Percentiles rank a stretch among this genome's conserved stretches.
phyloP scores from a whole-genome alignment of 2,797 vertebrate species.

The Staurois parvus region DNA sequence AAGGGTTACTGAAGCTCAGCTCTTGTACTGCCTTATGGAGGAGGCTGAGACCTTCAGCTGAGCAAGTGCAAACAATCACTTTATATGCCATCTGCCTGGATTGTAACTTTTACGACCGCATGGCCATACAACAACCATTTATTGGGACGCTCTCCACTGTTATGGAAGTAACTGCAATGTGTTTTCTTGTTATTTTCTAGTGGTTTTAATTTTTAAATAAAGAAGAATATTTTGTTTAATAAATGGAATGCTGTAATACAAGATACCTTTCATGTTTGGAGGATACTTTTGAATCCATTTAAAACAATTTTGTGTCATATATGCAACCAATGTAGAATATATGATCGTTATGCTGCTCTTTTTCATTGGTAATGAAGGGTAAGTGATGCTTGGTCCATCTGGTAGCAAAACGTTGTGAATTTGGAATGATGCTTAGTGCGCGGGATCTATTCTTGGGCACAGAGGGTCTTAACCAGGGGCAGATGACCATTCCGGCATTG shows the following conservation, averaged over 20 bases:
- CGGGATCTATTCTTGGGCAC: too few species aligned
- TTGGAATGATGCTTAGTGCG: too few species aligned
- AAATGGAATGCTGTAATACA: background rate
- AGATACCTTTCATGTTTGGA: background rate
- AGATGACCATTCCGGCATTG: too few species aligned
- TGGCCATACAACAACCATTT: conserved; percentile 11
- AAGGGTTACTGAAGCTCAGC: background rate
- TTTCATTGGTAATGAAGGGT: too few species aligned
- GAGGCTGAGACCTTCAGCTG: background rate
- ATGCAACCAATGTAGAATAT: too few species aligned
- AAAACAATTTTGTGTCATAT: too few species aligned
- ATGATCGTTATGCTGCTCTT: too few species aligned
- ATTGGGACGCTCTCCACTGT: background rate
- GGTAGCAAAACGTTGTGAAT: too few species aligned
- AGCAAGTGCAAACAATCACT: conserved; percentile 21
- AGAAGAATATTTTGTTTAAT: conserved; percentile 18
- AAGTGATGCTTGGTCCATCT: too few species aligned
- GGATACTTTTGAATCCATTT: too few species aligned
- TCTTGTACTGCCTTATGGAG: background rate
- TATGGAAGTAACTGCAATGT: too few species aligned
- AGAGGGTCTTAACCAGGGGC: too few species aligned
- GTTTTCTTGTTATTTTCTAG: background rate
- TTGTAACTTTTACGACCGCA: conserved; percentile 13
- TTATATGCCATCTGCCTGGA: conserved; percentile 21
- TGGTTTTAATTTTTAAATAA: conserved; percentile 24